Evolutionary conservation across 2,888 invertebrate species (phyloP), one percentile per base, ranked within the genome.

Genomic region (Uloborus plumipes): DNA sequence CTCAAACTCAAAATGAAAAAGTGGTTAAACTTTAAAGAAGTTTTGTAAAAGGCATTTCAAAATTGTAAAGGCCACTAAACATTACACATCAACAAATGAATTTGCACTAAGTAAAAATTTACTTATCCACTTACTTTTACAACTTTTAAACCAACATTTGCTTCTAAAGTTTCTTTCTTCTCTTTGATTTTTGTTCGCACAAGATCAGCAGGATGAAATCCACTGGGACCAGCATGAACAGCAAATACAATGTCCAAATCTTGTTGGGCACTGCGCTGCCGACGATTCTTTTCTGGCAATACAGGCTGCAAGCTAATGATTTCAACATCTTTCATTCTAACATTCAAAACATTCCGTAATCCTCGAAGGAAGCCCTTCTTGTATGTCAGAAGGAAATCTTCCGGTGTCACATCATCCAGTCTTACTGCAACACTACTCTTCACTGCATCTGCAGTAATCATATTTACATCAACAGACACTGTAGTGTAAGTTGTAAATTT

Each of bases 171-270:
- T 83, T 92, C 92, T 61, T 92, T 88, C 84, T 92, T 92, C 84
- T 92, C 92, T 73, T 91, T 91, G 4, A 94, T 88, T 1, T 92
- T 91, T 85, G 92, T 92, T 2, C 93, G 91, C 61, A 94, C 91
- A 16, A 91, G 90, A 84, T 93, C 92, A 0, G 92, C 90, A 0
- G 91, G 88, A 85, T 91, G 92, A 85, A 89, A 91, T 22, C 90
- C 90, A 85, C 86, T 77, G 20, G 87, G 86, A 0, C 92, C 91
- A 87, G 92, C 93, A 83, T 91, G 90, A 0, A 96, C 95, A 0
- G 95, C 94, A 88, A 97, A 94, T 7, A 96, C 91, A n/a, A 97
- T 94, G 89, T 97, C 96, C 39, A 97, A 91, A 89, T 95, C 93
- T 20, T 85, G 75, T 9, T 67, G 67, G 16, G 76, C 59, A 18